Conservation (phyloP, 2,888 invertebrate genomes). For the Oligia strigilis region DNA sequence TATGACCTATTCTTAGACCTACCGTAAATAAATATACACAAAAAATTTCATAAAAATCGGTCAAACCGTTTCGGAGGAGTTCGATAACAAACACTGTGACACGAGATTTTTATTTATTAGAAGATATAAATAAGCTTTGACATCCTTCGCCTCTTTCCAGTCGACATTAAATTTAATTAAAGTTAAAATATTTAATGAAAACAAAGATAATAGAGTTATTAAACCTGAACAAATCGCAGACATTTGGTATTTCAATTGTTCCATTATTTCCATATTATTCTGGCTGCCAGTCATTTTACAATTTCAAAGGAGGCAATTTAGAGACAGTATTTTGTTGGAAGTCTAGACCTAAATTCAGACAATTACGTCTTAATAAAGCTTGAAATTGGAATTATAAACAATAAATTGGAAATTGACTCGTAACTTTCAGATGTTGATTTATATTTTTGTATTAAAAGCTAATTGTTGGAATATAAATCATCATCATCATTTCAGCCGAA, state of each 20-base stretch:
- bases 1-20: no score
- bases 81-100: no score
- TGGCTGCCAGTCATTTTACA: background rate
- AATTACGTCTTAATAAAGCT: background rate
- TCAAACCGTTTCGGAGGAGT: no score
- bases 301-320: constrained; percentile 18
- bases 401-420: background rate
- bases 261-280: constrained; percentile 7
- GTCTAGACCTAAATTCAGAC: background rate
- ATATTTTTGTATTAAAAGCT: background rate
- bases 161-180: no score
- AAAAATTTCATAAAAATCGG: no score
- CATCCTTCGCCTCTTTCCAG: background rate
- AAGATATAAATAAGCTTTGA: background rate
- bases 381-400: background rate
- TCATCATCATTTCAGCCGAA: no score
- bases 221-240: background rate
- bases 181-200: background rate
- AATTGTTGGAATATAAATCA: background rate
- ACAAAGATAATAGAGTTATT: background rate
- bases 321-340: constrained; percentile 2
- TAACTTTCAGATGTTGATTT: background rate
- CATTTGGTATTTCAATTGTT: constrained; percentile 11
- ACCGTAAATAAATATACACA: no score
- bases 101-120: no score